phyloP scores from a whole-genome alignment of 2,888 invertebrate species.

The Mantis religiosa region DNA sequence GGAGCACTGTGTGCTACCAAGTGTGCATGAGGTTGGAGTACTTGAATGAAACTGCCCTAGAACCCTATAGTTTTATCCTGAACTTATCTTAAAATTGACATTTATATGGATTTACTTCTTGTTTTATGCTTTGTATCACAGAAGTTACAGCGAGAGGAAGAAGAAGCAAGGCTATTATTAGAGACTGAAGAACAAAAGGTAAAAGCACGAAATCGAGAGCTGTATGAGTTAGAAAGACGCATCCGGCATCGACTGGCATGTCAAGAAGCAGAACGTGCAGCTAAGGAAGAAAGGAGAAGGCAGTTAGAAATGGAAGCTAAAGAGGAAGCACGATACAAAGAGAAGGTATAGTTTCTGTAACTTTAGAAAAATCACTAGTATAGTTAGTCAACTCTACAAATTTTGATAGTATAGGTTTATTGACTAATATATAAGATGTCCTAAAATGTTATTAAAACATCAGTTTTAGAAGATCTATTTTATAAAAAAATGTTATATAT shows the following conservation, averaged over 20 bases:
- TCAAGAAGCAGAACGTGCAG: slow-evolving; percentile 37
- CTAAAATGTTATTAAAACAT: no score
- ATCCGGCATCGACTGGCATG: slow-evolving; percentile 30
- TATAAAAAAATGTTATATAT: no score
- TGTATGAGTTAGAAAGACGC: slow-evolving; percentile 34
- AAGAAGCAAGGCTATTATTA: slow-evolving; percentile 30
- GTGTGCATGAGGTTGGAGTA: no score
- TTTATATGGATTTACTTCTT: not conserved
- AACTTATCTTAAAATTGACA: not conserved
- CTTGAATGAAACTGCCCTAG: no score
- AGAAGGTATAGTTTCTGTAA: not conserved
- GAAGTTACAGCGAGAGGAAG: slow-evolving; percentile 30
- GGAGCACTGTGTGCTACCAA: no score
- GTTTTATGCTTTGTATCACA: not conserved
- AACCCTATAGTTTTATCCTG: no score
- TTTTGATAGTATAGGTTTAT: no score
- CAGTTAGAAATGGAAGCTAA: slow-evolving; percentile 31
- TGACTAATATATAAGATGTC: no score
- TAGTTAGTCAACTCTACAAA: no score
- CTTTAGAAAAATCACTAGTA: no score
- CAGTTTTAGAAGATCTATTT: no score
- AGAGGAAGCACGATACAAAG: slow-evolving; percentile 32
- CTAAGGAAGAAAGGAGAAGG: slow-evolving; percentile 25
- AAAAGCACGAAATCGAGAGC: not conserved
- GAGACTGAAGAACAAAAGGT: slow-evolving; percentile 11